Base-by-base conservation (phyloP, 2,113 vertebrate genomes). In the Phylloscopus whistleri region DNA sequence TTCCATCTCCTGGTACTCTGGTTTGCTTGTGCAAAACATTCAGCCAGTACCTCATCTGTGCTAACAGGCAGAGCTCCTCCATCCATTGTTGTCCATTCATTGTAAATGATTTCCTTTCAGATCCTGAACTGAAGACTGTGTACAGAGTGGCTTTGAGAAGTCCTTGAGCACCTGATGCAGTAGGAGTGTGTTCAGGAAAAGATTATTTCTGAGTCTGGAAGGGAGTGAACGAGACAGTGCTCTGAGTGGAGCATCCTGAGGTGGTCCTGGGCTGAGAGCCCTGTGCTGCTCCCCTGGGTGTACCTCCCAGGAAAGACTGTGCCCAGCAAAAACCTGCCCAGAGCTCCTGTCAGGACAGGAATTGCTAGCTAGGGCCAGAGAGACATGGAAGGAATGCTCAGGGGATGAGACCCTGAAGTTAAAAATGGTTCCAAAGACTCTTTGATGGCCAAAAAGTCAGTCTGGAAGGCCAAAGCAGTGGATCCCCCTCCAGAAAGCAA, bases 211-310 rank as follows among this genome's bases (percentile, higher is more conserved):
- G 31, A 27, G 37, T 68, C 23, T 3, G 4, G 49, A 66, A 24
- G 10, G n/a, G 23, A 62, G 8, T 60, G n/a, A 60, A 16, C 19
- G 43, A 49, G 13, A 43, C 7, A 8, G 8, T 0, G 2, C 24
- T 77, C 39, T 0, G 3, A 41, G 30, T 28, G 51, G 37, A 30
- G 64, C 37, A 27, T 19, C 41, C 63, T 2, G 20, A 81, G 59
- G 15, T 46, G 68, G 39, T 70, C 37, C 48, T 31, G 67, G 28
- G 48, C 58, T 63, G 56, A 44, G 21, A 53, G 7, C 16, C 37
- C 27, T 0, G 0, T 11, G 58, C 7, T 58, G 52, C 43, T 67
- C 41, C 44, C 52, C 35, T 55, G 44, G 10, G 1, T 15, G 37
- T 19, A 19, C 33, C 10, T 51, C 13, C 18, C 33, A 58, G 62